Conservation (phyloP, 1,140 invertebrate species). For the Brevipalpus yothersi region DNA sequence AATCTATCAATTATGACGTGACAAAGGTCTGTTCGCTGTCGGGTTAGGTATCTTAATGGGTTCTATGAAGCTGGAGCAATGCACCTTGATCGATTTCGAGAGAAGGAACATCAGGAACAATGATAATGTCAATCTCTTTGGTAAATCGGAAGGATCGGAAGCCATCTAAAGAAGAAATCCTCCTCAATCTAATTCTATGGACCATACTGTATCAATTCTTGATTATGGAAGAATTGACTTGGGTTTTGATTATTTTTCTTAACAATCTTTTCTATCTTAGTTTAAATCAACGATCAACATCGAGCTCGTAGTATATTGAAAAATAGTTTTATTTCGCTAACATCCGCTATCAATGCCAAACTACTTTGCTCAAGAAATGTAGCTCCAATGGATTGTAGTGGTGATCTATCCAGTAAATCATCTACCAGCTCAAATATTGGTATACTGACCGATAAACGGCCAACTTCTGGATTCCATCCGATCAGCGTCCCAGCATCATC, state of each 20-base stretch:
- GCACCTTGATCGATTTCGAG: slow-evolving; percentile 97
- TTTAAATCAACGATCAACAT: too few species aligned
- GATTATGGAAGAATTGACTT: too few species aligned
- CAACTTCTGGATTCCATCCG: neutral
- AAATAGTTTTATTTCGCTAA: neutral
- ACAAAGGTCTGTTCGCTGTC: too few species aligned
- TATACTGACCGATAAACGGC: neutral
- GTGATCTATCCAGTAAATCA: neutral
- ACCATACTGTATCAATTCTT: too few species aligned
- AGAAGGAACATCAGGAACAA: slow-evolving; percentile 77
- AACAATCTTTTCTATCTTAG: too few species aligned
- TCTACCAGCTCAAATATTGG: neutral
- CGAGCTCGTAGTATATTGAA: neutral
- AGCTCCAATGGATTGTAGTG: neutral
- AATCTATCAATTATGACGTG: too few species aligned
- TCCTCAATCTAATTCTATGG: too few species aligned
- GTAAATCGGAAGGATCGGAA: slow-evolving; percentile 26
- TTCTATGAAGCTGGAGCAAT: too few species aligned
- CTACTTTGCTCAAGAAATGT: neutral
- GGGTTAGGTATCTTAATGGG: too few species aligned
- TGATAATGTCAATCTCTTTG: slow-evolving; percentile 70
- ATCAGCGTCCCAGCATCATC: neutral
- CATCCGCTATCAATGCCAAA: neutral
- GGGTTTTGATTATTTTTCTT: too few species aligned
- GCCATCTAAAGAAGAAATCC: slow-evolving; percentile 27